Percentiles rank a stretch among this genome's conserved stretches.
Evolutionary conservation across 2,797 vertebrate species (phyloP).

Genomic region (Cheirogaleus major): DNA sequence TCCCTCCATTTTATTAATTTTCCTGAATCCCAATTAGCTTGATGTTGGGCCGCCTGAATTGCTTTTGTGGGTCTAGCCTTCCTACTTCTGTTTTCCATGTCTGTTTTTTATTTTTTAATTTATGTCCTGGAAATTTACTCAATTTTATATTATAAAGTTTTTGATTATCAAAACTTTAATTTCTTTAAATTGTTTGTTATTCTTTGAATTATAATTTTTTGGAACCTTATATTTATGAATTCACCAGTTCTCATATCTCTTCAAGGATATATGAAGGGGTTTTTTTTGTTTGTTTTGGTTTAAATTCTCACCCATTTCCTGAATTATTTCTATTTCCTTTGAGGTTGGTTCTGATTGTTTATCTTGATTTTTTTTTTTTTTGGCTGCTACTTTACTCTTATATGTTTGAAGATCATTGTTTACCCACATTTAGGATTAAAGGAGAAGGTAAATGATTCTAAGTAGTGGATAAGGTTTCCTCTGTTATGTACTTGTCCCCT

Average conservation of each 20-base stretch:
- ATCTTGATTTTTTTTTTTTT: neutral
- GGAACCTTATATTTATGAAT: neutral
- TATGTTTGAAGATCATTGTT: constrained; percentile 44
- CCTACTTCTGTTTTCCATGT: constrained; percentile 8
- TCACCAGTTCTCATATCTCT: neutral
- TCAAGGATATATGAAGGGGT: neutral
- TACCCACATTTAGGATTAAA: constrained; percentile 23
- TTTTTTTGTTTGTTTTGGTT: neutral
- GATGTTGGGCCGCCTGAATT: neutral
- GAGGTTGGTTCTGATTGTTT: neutral
- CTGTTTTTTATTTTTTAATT: constrained; percentile 4
- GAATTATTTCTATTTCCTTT: constrained; percentile 36
- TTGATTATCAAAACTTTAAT: neutral
- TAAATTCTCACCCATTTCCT: constrained; percentile 15
- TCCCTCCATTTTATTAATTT: neutral
- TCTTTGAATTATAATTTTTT: neutral
- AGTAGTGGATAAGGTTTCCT: neutral
- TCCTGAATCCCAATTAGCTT: neutral
- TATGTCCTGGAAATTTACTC: neutral
- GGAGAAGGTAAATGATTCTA: neutral
- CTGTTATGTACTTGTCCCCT: neutral
- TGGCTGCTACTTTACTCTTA: neutral
- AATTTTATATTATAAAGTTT: neutral
- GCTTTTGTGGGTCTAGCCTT: neutral
- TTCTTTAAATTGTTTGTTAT: constrained; percentile 16